These are phyloP conservation scores for Synergus umbraculus DNA, from an alignment of 2,888 invertebrate genomes.

Conservation along the genomic window DNA sequence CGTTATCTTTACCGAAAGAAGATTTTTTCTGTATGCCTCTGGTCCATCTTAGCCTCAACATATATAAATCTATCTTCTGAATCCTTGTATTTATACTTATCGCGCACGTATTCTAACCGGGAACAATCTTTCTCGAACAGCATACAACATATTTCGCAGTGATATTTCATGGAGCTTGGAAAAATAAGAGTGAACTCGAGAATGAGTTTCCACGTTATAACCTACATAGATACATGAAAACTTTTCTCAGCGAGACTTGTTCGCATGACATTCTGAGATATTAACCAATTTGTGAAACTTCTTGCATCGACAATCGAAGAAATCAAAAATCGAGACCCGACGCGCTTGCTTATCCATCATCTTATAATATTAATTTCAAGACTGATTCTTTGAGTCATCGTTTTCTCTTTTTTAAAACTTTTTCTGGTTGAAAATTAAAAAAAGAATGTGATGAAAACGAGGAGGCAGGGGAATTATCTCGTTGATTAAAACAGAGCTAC, in stretches of 20 bases:
- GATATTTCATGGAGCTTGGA: slow-evolving; percentile 19
- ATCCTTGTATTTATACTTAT: too few relatives aligned
- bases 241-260: slow-evolving; percentile 39
- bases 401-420: not conserved
- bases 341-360: not conserved
- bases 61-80: not conserved
- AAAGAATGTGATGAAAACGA: not conserved
- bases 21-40: not conserved
- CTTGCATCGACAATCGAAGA: slow-evolving; percentile 42
- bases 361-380: not conserved
- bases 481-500: not conserved
- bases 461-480: not conserved
- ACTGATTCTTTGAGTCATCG: not conserved
- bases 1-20: not conserved
- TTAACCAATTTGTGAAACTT: slow-evolving; percentile 50
- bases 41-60: not conserved
- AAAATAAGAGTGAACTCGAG: not conserved
- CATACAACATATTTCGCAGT: slow-evolving; percentile 6
- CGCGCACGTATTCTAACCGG: not conserved
- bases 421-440: not conserved
- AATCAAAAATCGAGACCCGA: slow-evolving; percentile 37
- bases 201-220: not conserved
- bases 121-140: not conserved
- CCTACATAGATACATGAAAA: slow-evolving; percentile 8
- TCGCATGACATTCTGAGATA: slow-evolving; percentile 48